Base-by-base conservation (phyloP, 2,888 invertebrate species). In the Agonopterix heracliana region DNA sequence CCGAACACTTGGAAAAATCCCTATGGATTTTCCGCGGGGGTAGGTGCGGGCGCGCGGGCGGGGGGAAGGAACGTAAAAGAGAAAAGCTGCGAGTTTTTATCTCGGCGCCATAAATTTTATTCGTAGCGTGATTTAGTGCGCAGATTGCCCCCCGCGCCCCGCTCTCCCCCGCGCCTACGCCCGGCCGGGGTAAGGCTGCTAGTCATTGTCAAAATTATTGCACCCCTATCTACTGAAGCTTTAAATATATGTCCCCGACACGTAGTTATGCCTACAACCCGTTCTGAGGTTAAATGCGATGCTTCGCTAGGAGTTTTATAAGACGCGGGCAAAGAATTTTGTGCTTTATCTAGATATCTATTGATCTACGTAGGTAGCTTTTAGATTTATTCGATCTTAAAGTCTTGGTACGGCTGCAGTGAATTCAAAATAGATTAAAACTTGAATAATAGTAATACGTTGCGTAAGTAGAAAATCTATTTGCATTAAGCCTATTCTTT, bases 51-150 rank as follows among this genome's bases (percentile, higher is more conserved):
- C 57, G 60, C 51, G 64, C 57, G 59, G 61, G 64, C 55, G 67
- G 71, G 77, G 81, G 78, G 80, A 84, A 86, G 82, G 85, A 86
- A 87, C 87, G 87, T 88, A 89, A 89, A 89, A 89, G 89, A 89
- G 89, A 89, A 89, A 89, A 89, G 89, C 89, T 89, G 88, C 89
- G 89, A 89, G 89, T 89, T 89, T 89, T 89, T 89, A 89, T 89
- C 89, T 89, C 88, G 88, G 86, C 86, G 84, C 89, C 89, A 89
- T 89, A 89, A 89, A 89, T 89, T 89, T 89, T 89, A 89, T 89
- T 89, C 89, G 89, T 84, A 89, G 86, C 89, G 89, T 89, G 89
- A 89, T 89, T 89, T 89, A 89, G 89, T 89, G 89, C 88, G 81
- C 87, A 89, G 89, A 89, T 89, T 88, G 87, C 86, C 86, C 84